Percentiles rank a stretch among this genome's conserved stretches.
Evolutionary conservation across 2,888 invertebrate species (phyloP).

Genomic region (Drosophila affinis): DNA sequence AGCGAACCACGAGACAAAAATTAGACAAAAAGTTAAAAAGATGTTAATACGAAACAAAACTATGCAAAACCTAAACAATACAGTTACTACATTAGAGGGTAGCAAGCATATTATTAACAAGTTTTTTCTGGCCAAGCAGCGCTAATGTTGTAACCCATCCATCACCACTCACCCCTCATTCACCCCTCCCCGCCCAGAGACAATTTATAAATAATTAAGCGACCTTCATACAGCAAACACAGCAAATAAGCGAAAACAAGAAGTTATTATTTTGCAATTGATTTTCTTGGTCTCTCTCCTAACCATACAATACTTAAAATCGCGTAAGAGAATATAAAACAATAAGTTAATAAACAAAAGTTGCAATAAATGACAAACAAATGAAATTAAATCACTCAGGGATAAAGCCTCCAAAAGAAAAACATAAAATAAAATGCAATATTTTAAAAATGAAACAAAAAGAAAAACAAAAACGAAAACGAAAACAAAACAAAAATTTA

Average conservation of each 20-base stretch:
- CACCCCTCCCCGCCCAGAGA: constrained; percentile 1
- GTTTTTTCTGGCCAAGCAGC: constrained; percentile 23
- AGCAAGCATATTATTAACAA: constrained; percentile 59
- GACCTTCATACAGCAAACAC: constrained; percentile 54
- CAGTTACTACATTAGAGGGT: constrained; percentile 62
- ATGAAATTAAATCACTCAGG: constrained; percentile 83
- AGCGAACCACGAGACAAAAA: constrained; percentile 54
- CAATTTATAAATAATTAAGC: constrained; percentile 61
- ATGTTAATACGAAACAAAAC: constrained; percentile 17
- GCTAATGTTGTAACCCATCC: constrained; percentile 17
- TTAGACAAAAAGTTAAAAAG: constrained; percentile 63
- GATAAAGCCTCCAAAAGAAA: constrained; percentile 83
- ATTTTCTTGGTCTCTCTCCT: constrained; percentile 55
- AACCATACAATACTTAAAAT: constrained; percentile 58
- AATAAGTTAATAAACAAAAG: constrained; percentile 77
- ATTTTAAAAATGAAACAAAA: constrained; percentile 70
- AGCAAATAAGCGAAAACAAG: constrained; percentile 10
- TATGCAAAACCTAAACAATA: constrained; percentile 46
- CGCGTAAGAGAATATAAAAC: constrained; percentile 73
- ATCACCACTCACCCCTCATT: not conserved
- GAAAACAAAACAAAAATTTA: constrained; percentile 64
- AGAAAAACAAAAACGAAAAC: constrained; percentile 73
- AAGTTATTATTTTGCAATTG: constrained; percentile 43
- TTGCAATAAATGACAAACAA: constrained; percentile 80
- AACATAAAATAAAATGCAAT: constrained; percentile 70